Percentiles rank a stretch among this genome's conserved stretches.
Evolutionary conservation across 2,888 invertebrate species (phyloP).

Genomic region (Rhagium mordax): DNA sequence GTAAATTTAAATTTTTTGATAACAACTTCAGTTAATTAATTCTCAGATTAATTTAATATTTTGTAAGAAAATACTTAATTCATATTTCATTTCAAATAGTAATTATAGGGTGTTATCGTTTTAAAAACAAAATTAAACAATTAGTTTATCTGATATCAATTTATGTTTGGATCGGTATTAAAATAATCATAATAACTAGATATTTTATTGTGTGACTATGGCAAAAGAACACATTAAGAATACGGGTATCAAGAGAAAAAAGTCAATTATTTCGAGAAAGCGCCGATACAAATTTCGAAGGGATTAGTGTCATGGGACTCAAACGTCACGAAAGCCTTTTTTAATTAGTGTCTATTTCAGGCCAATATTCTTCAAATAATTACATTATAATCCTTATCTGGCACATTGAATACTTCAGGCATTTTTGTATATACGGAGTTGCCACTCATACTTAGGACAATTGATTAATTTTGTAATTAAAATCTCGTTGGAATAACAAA

Average conservation of each 20-base stretch:
- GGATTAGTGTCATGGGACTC: slow-evolving; percentile 1
- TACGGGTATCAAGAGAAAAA: background rate
- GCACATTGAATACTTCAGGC: background rate
- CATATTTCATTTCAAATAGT: too few species aligned
- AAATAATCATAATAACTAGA: too few species aligned
- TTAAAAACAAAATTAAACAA: too few species aligned
- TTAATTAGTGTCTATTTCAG: slow-evolving; percentile 7
- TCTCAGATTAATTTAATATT: too few species aligned
- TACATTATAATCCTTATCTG: background rate
- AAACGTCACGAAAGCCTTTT: background rate
- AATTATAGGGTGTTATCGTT: too few species aligned
- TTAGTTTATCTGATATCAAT: too few species aligned
- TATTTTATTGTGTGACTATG: too few species aligned
- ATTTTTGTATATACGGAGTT: background rate
- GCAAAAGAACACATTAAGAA: too few species aligned
- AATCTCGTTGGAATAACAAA: background rate
- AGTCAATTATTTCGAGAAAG: slow-evolving; percentile 9
- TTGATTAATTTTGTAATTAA: slow-evolving; percentile 15
- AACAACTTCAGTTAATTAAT: too few species aligned
- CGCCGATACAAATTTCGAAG: slow-evolving; percentile 4
- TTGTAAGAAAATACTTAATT: too few species aligned
- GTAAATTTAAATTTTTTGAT: too few species aligned
- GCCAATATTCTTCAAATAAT: background rate
- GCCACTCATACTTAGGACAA: background rate
- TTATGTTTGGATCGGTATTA: too few species aligned